Evolutionary conservation across 2,113 vertebrate genomes (phyloP).

Genomic region (Zeus faber): DNA sequence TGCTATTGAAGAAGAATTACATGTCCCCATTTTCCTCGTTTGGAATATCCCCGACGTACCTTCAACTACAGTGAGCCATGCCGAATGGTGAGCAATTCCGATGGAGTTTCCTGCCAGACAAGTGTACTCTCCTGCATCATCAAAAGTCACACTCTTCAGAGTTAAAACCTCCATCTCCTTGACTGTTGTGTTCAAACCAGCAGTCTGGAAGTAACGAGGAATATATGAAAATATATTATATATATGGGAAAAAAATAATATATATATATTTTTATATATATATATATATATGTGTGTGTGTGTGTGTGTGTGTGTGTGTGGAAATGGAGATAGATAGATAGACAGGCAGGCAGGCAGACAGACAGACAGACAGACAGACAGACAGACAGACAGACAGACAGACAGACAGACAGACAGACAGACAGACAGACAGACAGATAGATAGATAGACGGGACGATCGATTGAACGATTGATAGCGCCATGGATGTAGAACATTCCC

Average conservation of each 20-base stretch:
- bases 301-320: no score
- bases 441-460: no score
- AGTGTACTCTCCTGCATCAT: conserved; percentile 91
- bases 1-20: background rate
- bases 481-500: conserved; percentile 13
- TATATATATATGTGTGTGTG: no score
- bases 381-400: no score
- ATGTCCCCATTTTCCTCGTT: background rate
- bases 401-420: no score
- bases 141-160: conserved; percentile 86
- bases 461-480: background rate
- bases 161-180: conserved; percentile 90
- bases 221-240: background rate
- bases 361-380: no score
- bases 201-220: conserved; percentile 77
- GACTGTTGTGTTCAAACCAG: conserved; percentile 89
- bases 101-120: conserved; percentile 94
- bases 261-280: no score
- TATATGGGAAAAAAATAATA: no score
- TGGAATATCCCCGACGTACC: conserved; percentile 60
- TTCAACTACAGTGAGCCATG: conserved; percentile 90
- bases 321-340: no score
- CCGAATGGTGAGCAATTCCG: conserved; percentile 89
- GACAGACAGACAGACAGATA: no score
- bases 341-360: no score